These are phyloP conservation scores for Helicorthomorpha holstii DNA, from an alignment of 1,140 invertebrate genomes.

Conservation along the genomic window DNA sequence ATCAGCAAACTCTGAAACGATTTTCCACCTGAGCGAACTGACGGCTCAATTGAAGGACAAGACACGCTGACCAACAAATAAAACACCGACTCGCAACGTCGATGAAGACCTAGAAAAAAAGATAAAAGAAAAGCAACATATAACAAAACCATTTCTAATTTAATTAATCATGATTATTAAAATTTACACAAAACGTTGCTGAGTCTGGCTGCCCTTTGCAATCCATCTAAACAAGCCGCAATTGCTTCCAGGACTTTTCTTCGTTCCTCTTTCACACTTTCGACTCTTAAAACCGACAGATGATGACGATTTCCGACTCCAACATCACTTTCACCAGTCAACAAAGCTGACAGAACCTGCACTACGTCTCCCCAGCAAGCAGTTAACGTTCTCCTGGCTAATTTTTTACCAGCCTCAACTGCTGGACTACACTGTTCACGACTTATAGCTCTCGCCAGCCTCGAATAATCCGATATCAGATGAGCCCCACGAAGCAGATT, in stretches of 20 bases:
- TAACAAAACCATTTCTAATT: too few species aligned
- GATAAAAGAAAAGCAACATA: too few species aligned
- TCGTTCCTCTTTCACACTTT: slow-evolving; percentile 29
- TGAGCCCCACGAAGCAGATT: slow-evolving; percentile 45
- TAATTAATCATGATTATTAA: background rate
- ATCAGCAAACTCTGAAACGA: background rate
- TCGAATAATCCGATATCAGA: slow-evolving; percentile 64
- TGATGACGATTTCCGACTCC: slow-evolving; percentile 26
- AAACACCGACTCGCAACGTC: slow-evolving; percentile 63
- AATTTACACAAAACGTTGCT: slow-evolving; percentile 41
- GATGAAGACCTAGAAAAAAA: slow-evolving; percentile 54
- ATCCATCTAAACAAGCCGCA: slow-evolving; percentile 65
- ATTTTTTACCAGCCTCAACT: slow-evolving; percentile 44
- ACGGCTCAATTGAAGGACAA: slow-evolving; percentile 39
- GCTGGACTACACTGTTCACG: slow-evolving; percentile 48
- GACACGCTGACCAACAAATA: slow-evolving; percentile 56
- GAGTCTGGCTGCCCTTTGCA: slow-evolving; percentile 48
- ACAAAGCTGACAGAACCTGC: slow-evolving; percentile 59
- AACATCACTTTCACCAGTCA: slow-evolving; percentile 39
- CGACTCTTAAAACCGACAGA: slow-evolving; percentile 27
- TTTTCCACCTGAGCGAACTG: slow-evolving; percentile 6
- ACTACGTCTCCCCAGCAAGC: slow-evolving; percentile 83
- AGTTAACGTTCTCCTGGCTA: slow-evolving; percentile 46
- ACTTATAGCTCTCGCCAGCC: slow-evolving; percentile 51
- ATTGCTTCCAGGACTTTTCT: slow-evolving; percentile 43